Conservation (phyloP, 2,113 vertebrate species). For the Cyanistes caeruleus region DNA sequence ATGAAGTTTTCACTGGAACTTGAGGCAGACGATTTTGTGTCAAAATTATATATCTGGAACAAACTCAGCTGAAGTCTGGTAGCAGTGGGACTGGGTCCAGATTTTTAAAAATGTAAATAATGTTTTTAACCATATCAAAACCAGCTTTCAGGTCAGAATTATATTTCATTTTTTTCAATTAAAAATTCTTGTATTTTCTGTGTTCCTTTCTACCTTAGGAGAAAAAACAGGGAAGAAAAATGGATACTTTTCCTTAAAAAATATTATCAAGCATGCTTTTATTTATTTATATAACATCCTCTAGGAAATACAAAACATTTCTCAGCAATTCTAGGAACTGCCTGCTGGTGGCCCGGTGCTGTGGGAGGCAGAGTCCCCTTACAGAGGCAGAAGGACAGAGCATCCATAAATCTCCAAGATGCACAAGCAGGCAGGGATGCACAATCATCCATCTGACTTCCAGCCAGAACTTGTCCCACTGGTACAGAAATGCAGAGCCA, state of each 20-base stretch:
- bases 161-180: background rate
- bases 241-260: background rate
- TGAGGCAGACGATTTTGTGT: background rate
- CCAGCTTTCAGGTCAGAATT: background rate
- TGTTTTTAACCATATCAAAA: background rate
- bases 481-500: background rate
- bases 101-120: background rate
- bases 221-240: background rate
- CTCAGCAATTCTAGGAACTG: background rate
- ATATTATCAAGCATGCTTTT: background rate
- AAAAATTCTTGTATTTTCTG: background rate
- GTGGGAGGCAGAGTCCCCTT: background rate
- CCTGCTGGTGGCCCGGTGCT: background rate
- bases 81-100: background rate
- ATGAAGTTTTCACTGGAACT: background rate
- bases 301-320: background rate
- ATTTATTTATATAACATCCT: background rate
- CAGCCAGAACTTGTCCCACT: background rate
- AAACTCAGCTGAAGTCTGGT: background rate
- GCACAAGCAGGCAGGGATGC: background rate
- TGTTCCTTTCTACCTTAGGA: background rate
- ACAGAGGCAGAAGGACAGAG: background rate
- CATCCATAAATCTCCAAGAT: background rate
- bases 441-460: background rate
- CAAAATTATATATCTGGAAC: background rate